Conservation (phyloP, 2,888 invertebrate genomes). For the Machimus atricapillus region DNA sequence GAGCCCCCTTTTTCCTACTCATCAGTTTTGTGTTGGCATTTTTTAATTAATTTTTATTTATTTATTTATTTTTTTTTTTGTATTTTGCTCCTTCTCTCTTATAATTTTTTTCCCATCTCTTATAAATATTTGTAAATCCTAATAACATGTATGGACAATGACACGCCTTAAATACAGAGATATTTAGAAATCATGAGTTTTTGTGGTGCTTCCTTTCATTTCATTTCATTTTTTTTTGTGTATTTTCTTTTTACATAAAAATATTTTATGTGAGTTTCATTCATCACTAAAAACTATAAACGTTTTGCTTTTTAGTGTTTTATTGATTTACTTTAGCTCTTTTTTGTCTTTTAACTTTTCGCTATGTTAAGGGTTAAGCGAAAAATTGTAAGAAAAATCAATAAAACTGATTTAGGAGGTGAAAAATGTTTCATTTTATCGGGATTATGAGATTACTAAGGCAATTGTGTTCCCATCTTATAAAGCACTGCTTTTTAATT, state of each 20-base stretch:
- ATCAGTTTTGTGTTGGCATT: not conserved
- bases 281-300: not conserved
- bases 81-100: not conserved
- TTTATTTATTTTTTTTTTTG: not conserved
- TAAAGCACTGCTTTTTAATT: not conserved
- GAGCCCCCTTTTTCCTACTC: not conserved
- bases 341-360: not conserved
- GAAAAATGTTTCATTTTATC: not conserved
- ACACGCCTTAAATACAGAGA: conserved; percentile 42
- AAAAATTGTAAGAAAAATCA: not conserved
- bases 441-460: not conserved
- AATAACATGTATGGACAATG: conserved; percentile 49
- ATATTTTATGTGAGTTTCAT: not conserved
- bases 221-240: not conserved
- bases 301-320: not conserved
- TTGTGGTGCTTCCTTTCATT: not conserved
- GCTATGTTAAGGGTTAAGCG: not conserved
- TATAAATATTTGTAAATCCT: conserved; percentile 37
- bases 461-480: not conserved
- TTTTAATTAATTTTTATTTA: too few species aligned
- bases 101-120: not conserved
- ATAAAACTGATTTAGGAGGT: not conserved
- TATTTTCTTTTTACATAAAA: not conserved
- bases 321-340: not conserved
- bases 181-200: not conserved